Evolutionary conservation across 2,113 vertebrate genomes (phyloP).

Genomic region (Nothocercus julius): DNA sequence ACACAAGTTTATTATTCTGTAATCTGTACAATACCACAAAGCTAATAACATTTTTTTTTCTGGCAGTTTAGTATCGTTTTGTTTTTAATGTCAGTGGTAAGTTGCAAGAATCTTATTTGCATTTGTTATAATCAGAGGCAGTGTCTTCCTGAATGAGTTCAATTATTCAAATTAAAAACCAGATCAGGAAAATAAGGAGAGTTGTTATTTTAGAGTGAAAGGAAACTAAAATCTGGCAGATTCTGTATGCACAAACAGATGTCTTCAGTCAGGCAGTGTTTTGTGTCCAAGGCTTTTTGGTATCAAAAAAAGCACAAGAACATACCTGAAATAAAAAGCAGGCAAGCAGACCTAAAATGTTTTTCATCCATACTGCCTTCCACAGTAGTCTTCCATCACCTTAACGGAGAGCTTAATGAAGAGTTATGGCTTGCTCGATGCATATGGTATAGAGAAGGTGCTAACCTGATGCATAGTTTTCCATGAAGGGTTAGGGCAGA

Average conservation of each 20-base stretch:
- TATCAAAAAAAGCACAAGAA: background rate
- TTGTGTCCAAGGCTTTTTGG: background rate
- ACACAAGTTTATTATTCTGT: background rate
- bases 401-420: background rate
- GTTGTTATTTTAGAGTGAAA: slow-evolving; percentile 76
- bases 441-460: background rate
- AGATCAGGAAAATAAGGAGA: slow-evolving; percentile 78
- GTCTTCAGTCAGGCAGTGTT: background rate
- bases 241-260: background rate
- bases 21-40: slow-evolving; percentile 51
- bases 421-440: background rate
- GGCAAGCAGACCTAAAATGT: background rate
- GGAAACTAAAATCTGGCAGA: background rate
- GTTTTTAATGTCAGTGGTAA: slow-evolving; percentile 78
- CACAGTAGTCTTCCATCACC: background rate
- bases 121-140: background rate
- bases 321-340: background rate
- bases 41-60: slow-evolving; percentile 83
- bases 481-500: background rate
- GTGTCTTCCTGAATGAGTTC: slow-evolving; percentile 44
- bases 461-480: background rate
- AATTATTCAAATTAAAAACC: slow-evolving; percentile 70
- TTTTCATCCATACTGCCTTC: background rate
- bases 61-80: slow-evolving; percentile 84
- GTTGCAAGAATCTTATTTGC: slow-evolving; percentile 64